These are phyloP conservation scores for Falco novaeseelandiae DNA, from an alignment of 2,797 vertebrate genomes.

Conservation along the genomic window DNA sequence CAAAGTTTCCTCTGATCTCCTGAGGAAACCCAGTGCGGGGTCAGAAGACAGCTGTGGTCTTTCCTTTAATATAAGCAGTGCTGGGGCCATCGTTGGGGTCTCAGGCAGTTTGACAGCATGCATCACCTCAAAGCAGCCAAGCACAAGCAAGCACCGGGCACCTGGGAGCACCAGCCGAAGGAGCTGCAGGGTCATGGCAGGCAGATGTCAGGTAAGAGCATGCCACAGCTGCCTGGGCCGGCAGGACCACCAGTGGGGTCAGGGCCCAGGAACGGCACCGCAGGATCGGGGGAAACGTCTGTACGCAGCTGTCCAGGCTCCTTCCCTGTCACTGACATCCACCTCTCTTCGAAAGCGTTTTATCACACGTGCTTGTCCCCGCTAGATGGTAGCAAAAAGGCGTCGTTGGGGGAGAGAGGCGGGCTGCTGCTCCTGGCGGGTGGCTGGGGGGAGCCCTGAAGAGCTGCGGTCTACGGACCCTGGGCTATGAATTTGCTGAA, in stretches of 20 bases:
- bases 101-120: background rate
- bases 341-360: rapidly evolving
- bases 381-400: slow-evolving; percentile 52
- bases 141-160: background rate
- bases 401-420: background rate
- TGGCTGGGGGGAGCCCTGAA: too few relatives aligned
- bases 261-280: background rate
- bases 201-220: background rate
- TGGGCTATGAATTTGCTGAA: background rate
- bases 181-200: background rate
- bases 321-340: rapidly evolving
- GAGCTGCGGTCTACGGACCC: background rate
- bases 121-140: background rate
- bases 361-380: background rate
- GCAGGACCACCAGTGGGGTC: background rate
- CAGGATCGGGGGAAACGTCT: background rate
- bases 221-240: background rate
- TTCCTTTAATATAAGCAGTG: background rate
- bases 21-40: background rate
- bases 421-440: background rate
- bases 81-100: background rate
- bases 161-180: background rate
- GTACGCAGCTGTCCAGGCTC: rapidly evolving
- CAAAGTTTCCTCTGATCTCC: background rate
- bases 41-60: background rate